Conservation (phyloP, 2,888 invertebrate genomes). For the Cotesia congregata region DNA sequence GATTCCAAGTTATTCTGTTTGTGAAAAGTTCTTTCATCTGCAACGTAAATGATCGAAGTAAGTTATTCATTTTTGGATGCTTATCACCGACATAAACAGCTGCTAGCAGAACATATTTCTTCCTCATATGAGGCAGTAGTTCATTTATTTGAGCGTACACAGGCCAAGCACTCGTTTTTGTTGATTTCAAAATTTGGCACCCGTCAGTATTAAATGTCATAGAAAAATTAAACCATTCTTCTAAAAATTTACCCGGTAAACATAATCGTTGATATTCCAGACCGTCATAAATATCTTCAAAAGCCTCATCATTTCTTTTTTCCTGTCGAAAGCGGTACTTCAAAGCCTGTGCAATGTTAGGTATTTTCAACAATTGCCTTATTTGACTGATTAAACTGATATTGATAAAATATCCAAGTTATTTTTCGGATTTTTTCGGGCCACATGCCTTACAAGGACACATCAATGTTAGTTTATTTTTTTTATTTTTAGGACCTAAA, state of each 20-base stretch:
- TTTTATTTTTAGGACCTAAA: not conserved
- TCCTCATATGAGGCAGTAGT: constrained; percentile 42
- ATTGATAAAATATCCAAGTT: not conserved
- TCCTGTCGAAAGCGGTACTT: constrained; percentile 4
- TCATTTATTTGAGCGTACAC: constrained; percentile 46
- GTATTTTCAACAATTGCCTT: not conserved
- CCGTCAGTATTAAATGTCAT: constrained; percentile 42
- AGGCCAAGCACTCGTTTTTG: constrained; percentile 39
- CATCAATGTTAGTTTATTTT: not conserved
- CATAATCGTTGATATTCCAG: constrained; percentile 27
- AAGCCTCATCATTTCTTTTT: not conserved
- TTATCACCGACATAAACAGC: constrained; percentile 31
- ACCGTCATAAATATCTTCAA: constrained; percentile 41
- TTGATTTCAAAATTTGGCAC: constrained; percentile 30
- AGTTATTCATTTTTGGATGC: constrained; percentile 35
- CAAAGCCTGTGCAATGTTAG: constrained; percentile 15
- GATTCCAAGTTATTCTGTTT: constrained; percentile 34
- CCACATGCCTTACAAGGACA: not conserved
- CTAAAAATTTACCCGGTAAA: constrained; percentile 20
- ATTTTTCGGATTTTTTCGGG: not conserved
- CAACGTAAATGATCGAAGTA: constrained; percentile 23
- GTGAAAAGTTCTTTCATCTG: constrained; percentile 23
- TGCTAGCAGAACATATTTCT: constrained; percentile 39
- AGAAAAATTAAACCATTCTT: constrained; percentile 35
- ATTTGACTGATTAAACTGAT: not conserved